phyloP scores from a whole-genome alignment of 2,113 vertebrate genomes.

The Genyomyrus donnyi region DNA sequence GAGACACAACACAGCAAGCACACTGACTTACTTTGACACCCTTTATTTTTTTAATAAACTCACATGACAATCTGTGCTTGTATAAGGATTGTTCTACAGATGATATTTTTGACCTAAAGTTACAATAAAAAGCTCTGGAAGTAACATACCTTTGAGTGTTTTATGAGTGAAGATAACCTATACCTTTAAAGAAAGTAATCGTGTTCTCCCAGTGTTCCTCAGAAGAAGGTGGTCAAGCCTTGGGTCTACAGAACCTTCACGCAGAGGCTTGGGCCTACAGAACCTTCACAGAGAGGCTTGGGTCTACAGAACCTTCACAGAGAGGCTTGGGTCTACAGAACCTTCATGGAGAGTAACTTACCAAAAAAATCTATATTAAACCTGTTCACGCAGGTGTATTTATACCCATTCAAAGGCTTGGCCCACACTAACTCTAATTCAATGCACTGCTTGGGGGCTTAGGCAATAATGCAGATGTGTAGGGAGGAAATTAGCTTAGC shows the following conservation, averaged over 20 bases:
- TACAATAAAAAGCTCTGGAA: slow-evolving; percentile 61
- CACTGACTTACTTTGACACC: slow-evolving; percentile 61
- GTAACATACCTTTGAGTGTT: slow-evolving; percentile 24
- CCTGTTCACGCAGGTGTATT: background rate
- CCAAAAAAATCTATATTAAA: background rate
- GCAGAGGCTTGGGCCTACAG: background rate
- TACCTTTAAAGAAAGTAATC: background rate
- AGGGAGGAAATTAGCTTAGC: background rate
- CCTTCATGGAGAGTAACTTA: background rate
- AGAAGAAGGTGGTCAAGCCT: background rate
- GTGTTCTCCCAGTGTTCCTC: background rate
- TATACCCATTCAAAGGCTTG: background rate
- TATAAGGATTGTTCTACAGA: slow-evolving; percentile 84
- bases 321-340: background rate
- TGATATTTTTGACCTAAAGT: slow-evolving; percentile 79
- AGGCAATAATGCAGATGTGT: background rate
- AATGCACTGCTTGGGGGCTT: background rate
- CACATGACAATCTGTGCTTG: slow-evolving; percentile 64
- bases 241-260: background rate
- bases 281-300: background rate
- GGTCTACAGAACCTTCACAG: no score
- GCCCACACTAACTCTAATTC: background rate
- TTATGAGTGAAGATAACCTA: background rate
- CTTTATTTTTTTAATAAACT: slow-evolving; percentile 58
- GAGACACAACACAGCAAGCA: background rate